Percentiles rank a stretch among this genome's conserved stretches.
These are phyloP conservation scores for Acleris literana DNA, from an alignment of 2,888 invertebrate genomes.

Conservation along the genomic window DNA sequence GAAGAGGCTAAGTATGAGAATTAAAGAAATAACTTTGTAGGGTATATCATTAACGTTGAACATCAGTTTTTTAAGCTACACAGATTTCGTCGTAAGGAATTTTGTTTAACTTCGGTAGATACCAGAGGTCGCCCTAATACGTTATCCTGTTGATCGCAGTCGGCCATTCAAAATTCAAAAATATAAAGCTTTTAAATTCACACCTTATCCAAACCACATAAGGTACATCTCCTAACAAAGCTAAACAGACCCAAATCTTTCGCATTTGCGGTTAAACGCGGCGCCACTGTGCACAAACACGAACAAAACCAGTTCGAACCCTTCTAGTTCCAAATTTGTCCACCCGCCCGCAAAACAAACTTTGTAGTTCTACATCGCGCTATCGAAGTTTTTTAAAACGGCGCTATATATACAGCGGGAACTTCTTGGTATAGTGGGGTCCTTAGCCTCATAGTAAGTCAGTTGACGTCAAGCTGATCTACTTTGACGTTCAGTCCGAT, in stretches of 20 bases:
- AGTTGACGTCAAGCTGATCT: slow-evolving; percentile 42
- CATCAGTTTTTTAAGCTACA: no score
- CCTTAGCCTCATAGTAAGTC: slow-evolving; percentile 9
- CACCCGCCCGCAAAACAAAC: neutral
- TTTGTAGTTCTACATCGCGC: slow-evolving; percentile 10
- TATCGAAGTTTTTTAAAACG: slow-evolving; percentile 7
- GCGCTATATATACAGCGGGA: neutral
- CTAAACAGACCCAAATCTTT: neutral
- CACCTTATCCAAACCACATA: neutral
- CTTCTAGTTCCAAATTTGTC: neutral
- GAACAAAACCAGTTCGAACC: neutral
- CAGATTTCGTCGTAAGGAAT: no score
- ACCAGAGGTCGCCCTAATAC: no score
- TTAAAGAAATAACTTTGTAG: no score
- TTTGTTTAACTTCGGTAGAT: no score
- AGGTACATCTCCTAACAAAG: neutral
- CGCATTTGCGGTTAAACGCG: neutral
- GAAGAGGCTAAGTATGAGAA: no score
- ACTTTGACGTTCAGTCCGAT: slow-evolving; percentile 32
- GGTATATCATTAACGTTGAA: no score
- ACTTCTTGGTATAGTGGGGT: neutral
- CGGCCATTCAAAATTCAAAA: no score
- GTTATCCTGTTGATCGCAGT: no score
- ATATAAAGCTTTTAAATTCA: no score
- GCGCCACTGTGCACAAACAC: neutral